Evolutionary conservation across 2,888 invertebrate species (phyloP).

Genomic region (Cephus pygmeus): DNA sequence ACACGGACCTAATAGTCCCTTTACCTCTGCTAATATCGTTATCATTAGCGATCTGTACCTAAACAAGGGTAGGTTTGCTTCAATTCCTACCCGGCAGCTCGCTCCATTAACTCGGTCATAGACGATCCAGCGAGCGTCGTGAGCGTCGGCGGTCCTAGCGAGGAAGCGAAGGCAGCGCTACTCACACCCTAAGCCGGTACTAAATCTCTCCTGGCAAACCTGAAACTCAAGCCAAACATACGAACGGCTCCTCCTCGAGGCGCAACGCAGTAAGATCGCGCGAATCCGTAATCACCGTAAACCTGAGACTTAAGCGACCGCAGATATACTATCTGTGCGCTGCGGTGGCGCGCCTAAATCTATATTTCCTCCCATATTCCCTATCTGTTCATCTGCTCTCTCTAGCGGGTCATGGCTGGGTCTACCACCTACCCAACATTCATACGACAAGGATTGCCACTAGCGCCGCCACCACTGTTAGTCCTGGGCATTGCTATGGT

Average conservation of each 20-base stretch:
- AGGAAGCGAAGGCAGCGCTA: slow-evolving; percentile 14
- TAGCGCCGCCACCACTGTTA: too few relatives aligned
- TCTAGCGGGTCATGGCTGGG: slow-evolving; percentile 22
- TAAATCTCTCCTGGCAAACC: slow-evolving; percentile 56
- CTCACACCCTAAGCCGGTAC: slow-evolving; percentile 51
- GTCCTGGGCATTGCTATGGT: too few relatives aligned
- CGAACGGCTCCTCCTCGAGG: slow-evolving; percentile 37
- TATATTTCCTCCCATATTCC: slow-evolving; percentile 59
- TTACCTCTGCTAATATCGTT: slow-evolving; percentile 45
- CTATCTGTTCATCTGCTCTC: slow-evolving; percentile 62
- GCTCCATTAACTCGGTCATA: slow-evolving; percentile 64
- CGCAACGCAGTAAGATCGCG: slow-evolving; percentile 49
- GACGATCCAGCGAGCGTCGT: slow-evolving; percentile 50
- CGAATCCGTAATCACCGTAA: slow-evolving; percentile 58
- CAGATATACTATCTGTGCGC: slow-evolving; percentile 25
- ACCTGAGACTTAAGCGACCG: slow-evolving; percentile 59
- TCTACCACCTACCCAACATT: too few relatives aligned
- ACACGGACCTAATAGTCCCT: too few relatives aligned
- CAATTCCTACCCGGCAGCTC: slow-evolving; percentile 18
- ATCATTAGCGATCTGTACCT: slow-evolving; percentile 50
- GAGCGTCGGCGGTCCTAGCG: slow-evolving; percentile 24
- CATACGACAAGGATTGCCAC: too few relatives aligned
- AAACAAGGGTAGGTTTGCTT: background rate
- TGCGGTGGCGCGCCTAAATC: slow-evolving; percentile 51
- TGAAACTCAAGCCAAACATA: slow-evolving; percentile 60